Base-by-base conservation (phyloP, 1,140 invertebrate species). In the Grapholita molesta region DNA sequence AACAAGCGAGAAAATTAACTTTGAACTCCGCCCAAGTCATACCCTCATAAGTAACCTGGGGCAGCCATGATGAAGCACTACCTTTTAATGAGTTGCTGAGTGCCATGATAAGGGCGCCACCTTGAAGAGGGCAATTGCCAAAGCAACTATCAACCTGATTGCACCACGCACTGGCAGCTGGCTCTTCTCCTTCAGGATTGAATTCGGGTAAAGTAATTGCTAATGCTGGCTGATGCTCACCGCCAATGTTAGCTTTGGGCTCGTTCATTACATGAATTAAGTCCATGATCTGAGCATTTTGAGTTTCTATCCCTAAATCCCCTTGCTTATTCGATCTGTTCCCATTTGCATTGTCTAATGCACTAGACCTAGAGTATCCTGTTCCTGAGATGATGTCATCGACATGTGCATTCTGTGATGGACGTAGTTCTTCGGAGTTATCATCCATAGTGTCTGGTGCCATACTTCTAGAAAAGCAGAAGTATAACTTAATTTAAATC, bases 81-180 rank as follows among this genome's bases (percentile, higher is more conserved):
- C 66, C 66, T 28, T 67, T 67, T 9, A 67, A 24, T 28, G 66
- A 18, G 12, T 64, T 64, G 18, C 30, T 64, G 1, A 78, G 52
- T 0, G 70, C 71, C 9, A 76, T 12, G 7, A 74, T 64, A 7
- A 79, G 72, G 67, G 11, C 25, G 38, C 67, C 67, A 15, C 74
- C 74, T 11, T 67, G 64, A 15, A 69, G 70, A 15, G 70, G 70
- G 9, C 71, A 72, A 42, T 73, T 18, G 3, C 55, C 15, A 8
- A 78, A 70, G 67, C 71, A 75, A 42, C 74, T 61, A 12, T 76
- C 74, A 11, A 72, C 74, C 2, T 69, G 68, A n/a, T 70, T 66
- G 57, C 73, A 77, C 77, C 75, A 77, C 2, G 74, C 71, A 66
- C 66, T 64, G 15, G 72, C 77, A 23, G 76, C 75, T 11, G 68